Evolutionary conservation across 2,888 invertebrate genomes (phyloP).

Genomic region (Lingula anatina): DNA sequence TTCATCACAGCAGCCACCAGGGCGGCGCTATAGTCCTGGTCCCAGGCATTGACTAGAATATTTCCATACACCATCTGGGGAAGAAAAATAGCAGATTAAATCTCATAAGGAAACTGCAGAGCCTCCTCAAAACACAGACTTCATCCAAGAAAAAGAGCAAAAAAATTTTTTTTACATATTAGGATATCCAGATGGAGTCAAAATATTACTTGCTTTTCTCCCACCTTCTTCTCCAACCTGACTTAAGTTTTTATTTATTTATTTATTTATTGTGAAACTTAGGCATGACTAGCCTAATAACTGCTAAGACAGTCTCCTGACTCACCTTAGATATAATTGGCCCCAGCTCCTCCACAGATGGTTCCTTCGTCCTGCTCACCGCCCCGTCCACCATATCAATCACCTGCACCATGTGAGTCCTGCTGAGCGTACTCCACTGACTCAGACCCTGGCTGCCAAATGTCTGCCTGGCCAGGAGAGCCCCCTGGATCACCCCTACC

Average conservation of each 20-base stretch:
- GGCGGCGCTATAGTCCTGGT: slow-evolving; percentile 29
- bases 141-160: too few relatives aligned
- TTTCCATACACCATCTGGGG: slow-evolving; percentile 32
- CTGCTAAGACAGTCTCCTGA: too few relatives aligned
- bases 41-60: slow-evolving; percentile 26
- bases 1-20: slow-evolving; percentile 26
- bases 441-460: slow-evolving; percentile 41
- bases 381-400: slow-evolving; percentile 18
- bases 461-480: slow-evolving; percentile 37
- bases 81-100: too few relatives aligned
- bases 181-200: too few relatives aligned
- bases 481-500: slow-evolving; percentile 35
- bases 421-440: slow-evolving; percentile 38
- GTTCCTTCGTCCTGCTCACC: slow-evolving; percentile 17
- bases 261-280: too few relatives aligned
- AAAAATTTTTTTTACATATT: too few relatives aligned
- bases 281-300: too few relatives aligned
- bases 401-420: slow-evolving; percentile 22
- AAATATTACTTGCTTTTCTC: too few relatives aligned
- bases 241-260: too few relatives aligned
- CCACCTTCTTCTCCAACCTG: too few relatives aligned
- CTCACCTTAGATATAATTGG: slow-evolving; percentile 20
- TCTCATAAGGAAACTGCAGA: too few relatives aligned
- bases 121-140: too few relatives aligned
- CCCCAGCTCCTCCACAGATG: slow-evolving; percentile 19